These are phyloP conservation scores for Urocitellus parryii DNA, from an alignment of 2,113 vertebrate species.

Conservation along the genomic window DNA sequence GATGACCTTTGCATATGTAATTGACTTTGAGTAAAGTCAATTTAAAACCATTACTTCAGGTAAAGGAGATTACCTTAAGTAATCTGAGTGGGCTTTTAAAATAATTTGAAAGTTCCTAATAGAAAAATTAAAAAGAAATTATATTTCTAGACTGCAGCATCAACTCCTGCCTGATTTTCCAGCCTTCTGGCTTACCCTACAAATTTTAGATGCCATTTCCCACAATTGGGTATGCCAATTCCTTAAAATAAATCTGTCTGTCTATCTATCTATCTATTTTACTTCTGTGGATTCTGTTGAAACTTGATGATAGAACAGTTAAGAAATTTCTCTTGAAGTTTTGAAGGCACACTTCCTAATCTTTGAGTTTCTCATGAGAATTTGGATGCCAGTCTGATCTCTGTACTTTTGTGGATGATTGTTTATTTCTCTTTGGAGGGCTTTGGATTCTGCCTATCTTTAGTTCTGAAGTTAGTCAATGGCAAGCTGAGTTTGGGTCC, in stretches of 20 bases:
- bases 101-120: neutral
- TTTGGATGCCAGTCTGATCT: neutral
- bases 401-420: neutral
- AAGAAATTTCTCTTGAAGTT: neutral
- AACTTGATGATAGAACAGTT: neutral
- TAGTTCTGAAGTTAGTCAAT: constrained; percentile 9
- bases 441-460: neutral
- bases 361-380: constrained; percentile 3
- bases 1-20: neutral
- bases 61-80: neutral
- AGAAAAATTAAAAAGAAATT: neutral
- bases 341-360: neutral
- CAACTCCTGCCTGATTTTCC: neutral
- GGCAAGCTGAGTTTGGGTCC: neutral
- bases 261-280: too few species aligned
- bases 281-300: neutral
- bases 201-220: neutral
- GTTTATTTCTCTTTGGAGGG: neutral
- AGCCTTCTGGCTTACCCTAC: neutral
- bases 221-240: neutral
- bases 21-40: neutral
- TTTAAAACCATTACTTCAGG: neutral
- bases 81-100: neutral
- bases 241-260: neutral
- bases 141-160: neutral